Base-by-base conservation (phyloP, 2,113 vertebrate species). In the Gambusia holbrooki region DNA sequence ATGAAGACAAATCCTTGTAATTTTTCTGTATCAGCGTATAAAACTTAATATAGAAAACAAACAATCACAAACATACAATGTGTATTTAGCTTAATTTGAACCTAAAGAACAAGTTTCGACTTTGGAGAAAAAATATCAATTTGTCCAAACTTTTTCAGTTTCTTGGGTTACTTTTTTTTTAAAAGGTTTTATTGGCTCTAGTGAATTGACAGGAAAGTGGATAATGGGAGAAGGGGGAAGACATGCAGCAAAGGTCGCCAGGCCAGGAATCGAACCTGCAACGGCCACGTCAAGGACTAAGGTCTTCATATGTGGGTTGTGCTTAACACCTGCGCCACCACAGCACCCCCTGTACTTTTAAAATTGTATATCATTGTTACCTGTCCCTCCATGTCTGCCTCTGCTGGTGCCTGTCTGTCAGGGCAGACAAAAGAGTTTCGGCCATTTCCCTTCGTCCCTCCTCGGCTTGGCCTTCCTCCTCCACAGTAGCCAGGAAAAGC, bases 301-400 rank as follows among this genome's bases (percentile, higher is more conserved):
- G 9, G 35, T 35, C 35, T 35, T 35, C 35, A 35, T 35, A 35
- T 35, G 35, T 10, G 9, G 8, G 9, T 35, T 35, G 35, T 35
- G 8, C 6, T 35, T 35, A 35, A 35, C 35, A 12, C 35, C 35
- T 12, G 10, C 10, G 35, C 10, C 35, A 10, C 35, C 10, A 37
- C 35, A 37, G 10, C 35, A 37, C 9, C 35, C 35, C 35, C 9
- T 37, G 9, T 37, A 12, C 35, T 37, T 37, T 37, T 19, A 42
- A 25, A 60, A 25, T 33, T 25, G 11, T 42, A 32, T 69, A n/a
- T 37, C 40, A 10, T 51, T 25, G 19, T 94, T 86, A 99, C 98
- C 98, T 98, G 91, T 92, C 91, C 65, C 94, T 94, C 98, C 98
- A 99, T 58, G 96, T 97, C 86, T 95, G 94, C 82, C 97, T 94